phyloP scores from a whole-genome alignment of 1,140 invertebrate species.

The Heliconius himera region DNA sequence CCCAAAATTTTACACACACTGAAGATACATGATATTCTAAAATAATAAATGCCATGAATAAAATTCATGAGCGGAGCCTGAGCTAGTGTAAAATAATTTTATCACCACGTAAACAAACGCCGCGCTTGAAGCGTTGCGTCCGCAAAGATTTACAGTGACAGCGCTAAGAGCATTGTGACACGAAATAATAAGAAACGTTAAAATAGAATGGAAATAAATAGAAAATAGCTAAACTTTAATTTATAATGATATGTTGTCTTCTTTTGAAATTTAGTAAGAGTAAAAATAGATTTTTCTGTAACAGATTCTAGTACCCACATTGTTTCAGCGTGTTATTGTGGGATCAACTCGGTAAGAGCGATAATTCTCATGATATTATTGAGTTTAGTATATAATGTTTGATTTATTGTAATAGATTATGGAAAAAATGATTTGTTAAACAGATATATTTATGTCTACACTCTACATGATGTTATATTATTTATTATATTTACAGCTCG shows the following conservation, averaged over 20 bases:
- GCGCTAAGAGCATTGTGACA: conserved; percentile 25
- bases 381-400: background rate
- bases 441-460: no score
- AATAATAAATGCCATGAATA: background rate
- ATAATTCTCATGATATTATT: conserved; percentile 1
- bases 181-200: conserved; percentile 23
- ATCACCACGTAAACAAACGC: conserved; percentile 22
- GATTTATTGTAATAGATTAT: conserved; percentile 3
- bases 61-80: background rate
- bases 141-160: conserved; percentile 24
- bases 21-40: background rate
- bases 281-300: conserved; percentile 20
- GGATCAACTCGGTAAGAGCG: background rate
- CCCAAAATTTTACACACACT: no score
- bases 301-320: conserved; percentile 25
- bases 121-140: conserved; percentile 18
- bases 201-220: conserved; percentile 18
- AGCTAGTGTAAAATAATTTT: conserved; percentile 16
- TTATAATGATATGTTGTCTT: conserved; percentile 27
- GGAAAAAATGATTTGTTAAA: no score
- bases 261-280: conserved; percentile 17
- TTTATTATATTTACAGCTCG: no score
- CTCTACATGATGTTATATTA: no score
- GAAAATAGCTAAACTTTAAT: conserved; percentile 21
- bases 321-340: conserved; percentile 18